A percentile compares a stretch with the other conserved stretches of the same genome.
Conservation (phyloP, 1,140 invertebrate species). For the Neodiprion pinetum region DNA sequence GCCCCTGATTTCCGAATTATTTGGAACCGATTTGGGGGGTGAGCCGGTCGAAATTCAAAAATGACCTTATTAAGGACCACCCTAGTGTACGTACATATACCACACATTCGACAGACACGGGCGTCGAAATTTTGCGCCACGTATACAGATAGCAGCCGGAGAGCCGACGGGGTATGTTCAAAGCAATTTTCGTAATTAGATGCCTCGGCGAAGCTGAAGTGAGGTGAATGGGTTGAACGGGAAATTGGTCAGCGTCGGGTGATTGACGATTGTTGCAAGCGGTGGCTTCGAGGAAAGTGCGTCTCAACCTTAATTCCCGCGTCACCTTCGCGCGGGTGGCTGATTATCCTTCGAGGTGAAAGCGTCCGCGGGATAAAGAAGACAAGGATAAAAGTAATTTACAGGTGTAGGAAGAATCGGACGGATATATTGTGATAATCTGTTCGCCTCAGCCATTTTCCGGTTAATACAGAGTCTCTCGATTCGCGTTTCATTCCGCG, state of each 20-base stretch:
- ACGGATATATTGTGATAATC: not conserved
- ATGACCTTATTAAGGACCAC: too few species aligned
- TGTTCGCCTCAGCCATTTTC: not conserved
- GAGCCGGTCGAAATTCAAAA: too few species aligned
- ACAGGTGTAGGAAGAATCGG: too few species aligned
- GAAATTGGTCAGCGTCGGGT: not conserved
- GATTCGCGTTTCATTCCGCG: not conserved
- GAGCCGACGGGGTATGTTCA: not conserved
- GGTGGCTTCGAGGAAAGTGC: not conserved
- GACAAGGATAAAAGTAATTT: too few species aligned
- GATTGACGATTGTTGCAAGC: slow-evolving; percentile 2
- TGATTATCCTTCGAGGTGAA: too few species aligned
- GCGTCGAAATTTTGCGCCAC: not conserved
- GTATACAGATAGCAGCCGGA: not conserved
- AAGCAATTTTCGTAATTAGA: not conserved
- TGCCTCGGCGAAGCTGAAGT: not conserved
- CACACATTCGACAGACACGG: not conserved
- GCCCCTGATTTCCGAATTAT: too few species aligned
- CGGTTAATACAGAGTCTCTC: not conserved
- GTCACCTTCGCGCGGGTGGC: too few species aligned
- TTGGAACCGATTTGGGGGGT: too few species aligned
- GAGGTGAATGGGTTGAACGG: not conserved
- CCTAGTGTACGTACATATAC: not conserved
- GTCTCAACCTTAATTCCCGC: too few species aligned
- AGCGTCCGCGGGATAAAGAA: too few species aligned